These are phyloP conservation scores for Varanus salvator DNA, from an alignment of 2,113 vertebrate species.

Conservation along the genomic window DNA sequence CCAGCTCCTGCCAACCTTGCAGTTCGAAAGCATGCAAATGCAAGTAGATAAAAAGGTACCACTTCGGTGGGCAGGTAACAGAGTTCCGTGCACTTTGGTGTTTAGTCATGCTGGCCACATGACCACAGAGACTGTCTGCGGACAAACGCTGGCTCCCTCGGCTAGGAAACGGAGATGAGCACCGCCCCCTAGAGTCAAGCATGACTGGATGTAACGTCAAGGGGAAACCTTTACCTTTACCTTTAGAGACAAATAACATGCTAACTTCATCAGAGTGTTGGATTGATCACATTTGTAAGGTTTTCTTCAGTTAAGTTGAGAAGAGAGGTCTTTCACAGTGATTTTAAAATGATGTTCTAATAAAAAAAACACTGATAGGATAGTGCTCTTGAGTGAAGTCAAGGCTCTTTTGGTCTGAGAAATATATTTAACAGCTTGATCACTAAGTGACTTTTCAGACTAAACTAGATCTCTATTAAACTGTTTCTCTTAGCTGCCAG, in stretches of 20 bases:
- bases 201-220: too few relatives aligned
- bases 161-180: too few relatives aligned
- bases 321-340: neutral
- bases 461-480: slow-evolving; percentile 19
- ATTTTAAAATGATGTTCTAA: slow-evolving; percentile 51
- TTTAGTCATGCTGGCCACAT: too few relatives aligned
- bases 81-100: too few relatives aligned
- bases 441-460: slow-evolving; percentile 43
- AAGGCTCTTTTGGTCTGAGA: slow-evolving; percentile 56
- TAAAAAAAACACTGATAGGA: slow-evolving; percentile 63
- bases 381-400: slow-evolving; percentile 57
- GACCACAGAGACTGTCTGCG: too few relatives aligned
- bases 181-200: too few relatives aligned
- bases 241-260: slow-evolving; percentile 38
- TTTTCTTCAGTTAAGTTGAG: slow-evolving; percentile 57
- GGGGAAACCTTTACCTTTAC: too few relatives aligned
- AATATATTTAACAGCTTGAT: slow-evolving; percentile 47
- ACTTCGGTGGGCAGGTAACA: too few relatives aligned
- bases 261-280: slow-evolving; percentile 21
- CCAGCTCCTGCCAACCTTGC: too few relatives aligned
- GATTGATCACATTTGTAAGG: slow-evolving; percentile 65
- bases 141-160: too few relatives aligned
- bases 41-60: too few relatives aligned
- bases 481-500: neutral
- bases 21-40: too few relatives aligned